Conservation (phyloP, 2,888 invertebrate genomes). For the Drosophila silvestris region DNA sequence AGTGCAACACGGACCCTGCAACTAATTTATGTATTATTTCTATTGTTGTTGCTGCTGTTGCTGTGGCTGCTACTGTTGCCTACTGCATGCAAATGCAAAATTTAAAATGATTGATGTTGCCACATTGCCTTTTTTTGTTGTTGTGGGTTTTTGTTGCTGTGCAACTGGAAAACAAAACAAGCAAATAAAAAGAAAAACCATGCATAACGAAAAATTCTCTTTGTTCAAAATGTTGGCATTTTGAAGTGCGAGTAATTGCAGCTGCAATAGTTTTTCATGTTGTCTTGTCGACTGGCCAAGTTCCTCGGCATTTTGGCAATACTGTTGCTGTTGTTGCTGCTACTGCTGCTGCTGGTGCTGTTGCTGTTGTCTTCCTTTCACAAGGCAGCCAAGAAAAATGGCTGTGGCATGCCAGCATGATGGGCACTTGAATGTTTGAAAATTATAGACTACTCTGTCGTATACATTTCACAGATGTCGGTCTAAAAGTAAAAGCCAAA, state of each 20-base stretch:
- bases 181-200: conserved; percentile 34
- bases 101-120: conserved; percentile 77
- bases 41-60: conserved; percentile 18
- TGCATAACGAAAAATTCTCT: conserved; percentile 70
- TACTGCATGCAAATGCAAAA: conserved; percentile 63
- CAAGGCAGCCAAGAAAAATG: conserved; percentile 69
- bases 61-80: conserved; percentile 27
- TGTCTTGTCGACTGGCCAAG: conserved; percentile 56
- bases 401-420: conserved; percentile 63
- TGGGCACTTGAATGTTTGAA: conserved; percentile 73
- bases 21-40: conserved; percentile 70
- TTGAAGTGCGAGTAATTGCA: conserved; percentile 80
- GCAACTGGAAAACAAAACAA: conserved; percentile 21
- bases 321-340: conserved; percentile 28
- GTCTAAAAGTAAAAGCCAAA: conserved; percentile 13
- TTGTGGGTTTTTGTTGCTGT: conserved; percentile 21
- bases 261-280: conserved; percentile 80
- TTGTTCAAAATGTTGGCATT: conserved; percentile 77
- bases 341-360: conserved; percentile 22
- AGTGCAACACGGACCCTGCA: conserved; percentile 66
- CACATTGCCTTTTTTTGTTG: conserved; percentile 56
- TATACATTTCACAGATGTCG: conserved; percentile 73
- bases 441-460: conserved; percentile 67
- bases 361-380: conserved; percentile 69
- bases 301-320: conserved; percentile 70